These are phyloP conservation scores for Hippocampus zosterae DNA, from an alignment of 2,113 vertebrate genomes.

Conservation along the genomic window DNA sequence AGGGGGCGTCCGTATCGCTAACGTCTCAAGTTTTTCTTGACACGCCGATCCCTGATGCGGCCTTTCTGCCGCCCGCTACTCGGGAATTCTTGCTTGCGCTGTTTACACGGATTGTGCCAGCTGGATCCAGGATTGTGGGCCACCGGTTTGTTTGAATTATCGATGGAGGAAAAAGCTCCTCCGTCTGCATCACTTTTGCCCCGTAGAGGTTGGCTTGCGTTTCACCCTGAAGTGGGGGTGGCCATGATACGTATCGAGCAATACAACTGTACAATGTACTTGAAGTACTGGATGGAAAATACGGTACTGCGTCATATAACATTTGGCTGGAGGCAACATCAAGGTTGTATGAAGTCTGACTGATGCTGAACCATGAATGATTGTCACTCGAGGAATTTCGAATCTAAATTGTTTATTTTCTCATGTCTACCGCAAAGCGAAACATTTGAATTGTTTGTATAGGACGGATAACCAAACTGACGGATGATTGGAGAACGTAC, in stretches of 20 bases:
- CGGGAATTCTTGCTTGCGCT: not conserved
- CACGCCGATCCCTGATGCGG: not conserved
- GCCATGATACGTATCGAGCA: not conserved
- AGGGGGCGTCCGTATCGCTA: not conserved
- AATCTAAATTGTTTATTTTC: too few species aligned
- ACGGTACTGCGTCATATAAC: not conserved
- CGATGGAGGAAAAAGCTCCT: not conserved
- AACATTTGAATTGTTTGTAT: too few species aligned
- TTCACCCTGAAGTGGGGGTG: not conserved
- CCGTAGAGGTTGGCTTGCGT: not conserved
- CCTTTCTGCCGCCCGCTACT: not conserved
- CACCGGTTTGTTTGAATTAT: not conserved
- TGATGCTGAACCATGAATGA: too few species aligned
- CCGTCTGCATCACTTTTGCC: not conserved
- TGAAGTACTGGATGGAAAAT: not conserved
- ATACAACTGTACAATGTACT: not conserved
- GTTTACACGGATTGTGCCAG: not conserved
- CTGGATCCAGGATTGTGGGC: not conserved
- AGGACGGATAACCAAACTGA: too few species aligned
- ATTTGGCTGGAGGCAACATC: too few species aligned
- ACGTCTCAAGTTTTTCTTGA: not conserved
- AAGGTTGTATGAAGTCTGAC: too few species aligned
- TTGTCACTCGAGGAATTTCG: too few species aligned
- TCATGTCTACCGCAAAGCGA: too few species aligned
- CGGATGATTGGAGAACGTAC: too few species aligned